Evolutionary conservation across 2,888 invertebrate species (phyloP).

Genomic region (Metopia argyrocephala): DNA sequence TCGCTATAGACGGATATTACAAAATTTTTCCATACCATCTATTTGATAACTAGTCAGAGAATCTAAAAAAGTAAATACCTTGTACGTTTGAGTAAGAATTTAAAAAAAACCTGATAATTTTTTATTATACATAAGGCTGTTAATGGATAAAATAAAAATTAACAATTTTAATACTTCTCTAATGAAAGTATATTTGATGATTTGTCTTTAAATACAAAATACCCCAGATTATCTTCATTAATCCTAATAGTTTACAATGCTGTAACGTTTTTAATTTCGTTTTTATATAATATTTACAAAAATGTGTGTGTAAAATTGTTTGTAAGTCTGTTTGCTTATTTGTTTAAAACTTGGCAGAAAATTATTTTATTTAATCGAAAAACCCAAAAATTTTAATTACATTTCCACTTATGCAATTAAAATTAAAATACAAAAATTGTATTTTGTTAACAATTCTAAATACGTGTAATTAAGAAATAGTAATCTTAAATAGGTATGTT

Average conservation of each 20-base stretch:
- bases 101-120: too few species aligned
- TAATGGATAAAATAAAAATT: too few species aligned
- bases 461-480: not conserved
- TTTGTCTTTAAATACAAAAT: constrained; percentile 1
- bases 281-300: constrained; percentile 13
- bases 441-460: not conserved
- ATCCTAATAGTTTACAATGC: not conserved
- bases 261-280: not conserved
- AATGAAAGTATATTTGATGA: too few species aligned
- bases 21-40: too few species aligned
- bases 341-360: not conserved
- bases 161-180: too few species aligned
- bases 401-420: not conserved
- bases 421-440: not conserved
- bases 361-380: not conserved
- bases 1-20: too few species aligned
- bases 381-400: constrained; percentile 7
- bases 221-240: not conserved
- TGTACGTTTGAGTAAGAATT: too few species aligned
- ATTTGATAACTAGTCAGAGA: too few species aligned
- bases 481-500: not conserved
- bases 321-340: not conserved
- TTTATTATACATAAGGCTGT: too few species aligned
- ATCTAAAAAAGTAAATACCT: too few species aligned
- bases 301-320: not conserved